Evolutionary conservation across 2,888 invertebrate species (phyloP).

Genomic region (Nymphalis polychloros): DNA sequence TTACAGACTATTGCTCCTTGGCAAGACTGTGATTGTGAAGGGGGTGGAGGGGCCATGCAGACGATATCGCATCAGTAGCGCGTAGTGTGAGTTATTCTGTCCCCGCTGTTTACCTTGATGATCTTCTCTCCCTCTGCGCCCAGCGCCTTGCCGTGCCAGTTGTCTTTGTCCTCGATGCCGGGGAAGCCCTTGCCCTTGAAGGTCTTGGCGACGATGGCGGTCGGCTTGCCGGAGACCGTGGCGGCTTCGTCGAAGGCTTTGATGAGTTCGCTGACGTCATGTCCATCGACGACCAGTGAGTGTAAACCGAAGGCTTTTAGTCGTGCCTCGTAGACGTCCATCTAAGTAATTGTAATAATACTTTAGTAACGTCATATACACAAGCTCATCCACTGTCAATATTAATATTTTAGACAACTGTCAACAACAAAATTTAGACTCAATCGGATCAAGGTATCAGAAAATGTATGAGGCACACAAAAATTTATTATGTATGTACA

Average conservation of each 20-base stretch:
- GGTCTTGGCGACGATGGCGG: slow-evolving; percentile 97
- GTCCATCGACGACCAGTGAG: slow-evolving; percentile 96
- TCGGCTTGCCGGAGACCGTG: slow-evolving; percentile 89
- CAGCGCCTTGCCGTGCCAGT: slow-evolving; percentile 99
- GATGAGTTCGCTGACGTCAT: slow-evolving; percentile 94
- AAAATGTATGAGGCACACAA: too few species aligned
- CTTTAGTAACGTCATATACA: too few species aligned
- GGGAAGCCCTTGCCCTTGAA: slow-evolving; percentile 96
- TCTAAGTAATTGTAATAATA: slow-evolving; percentile 47
- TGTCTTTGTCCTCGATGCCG: slow-evolving; percentile 94
- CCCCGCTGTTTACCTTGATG: slow-evolving; percentile 65
- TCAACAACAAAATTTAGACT: too few species aligned
- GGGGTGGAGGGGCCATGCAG: too few species aligned
- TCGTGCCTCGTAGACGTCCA: slow-evolving; percentile 92
- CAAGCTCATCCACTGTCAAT: not conserved
- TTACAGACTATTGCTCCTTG: too few species aligned
- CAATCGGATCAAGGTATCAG: too few species aligned
- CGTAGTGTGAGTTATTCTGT: too few species aligned
- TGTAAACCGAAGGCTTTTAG: slow-evolving; percentile 95
- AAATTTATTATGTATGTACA: too few species aligned
- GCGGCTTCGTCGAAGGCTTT: slow-evolving; percentile 93
- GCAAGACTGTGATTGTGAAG: too few species aligned
- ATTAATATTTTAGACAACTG: not conserved
- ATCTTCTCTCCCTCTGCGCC: slow-evolving; percentile 90
- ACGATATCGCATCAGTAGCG: too few species aligned